Base-by-base conservation (phyloP, 2,888 invertebrate genomes). In the Hydropsyche betteni region DNA sequence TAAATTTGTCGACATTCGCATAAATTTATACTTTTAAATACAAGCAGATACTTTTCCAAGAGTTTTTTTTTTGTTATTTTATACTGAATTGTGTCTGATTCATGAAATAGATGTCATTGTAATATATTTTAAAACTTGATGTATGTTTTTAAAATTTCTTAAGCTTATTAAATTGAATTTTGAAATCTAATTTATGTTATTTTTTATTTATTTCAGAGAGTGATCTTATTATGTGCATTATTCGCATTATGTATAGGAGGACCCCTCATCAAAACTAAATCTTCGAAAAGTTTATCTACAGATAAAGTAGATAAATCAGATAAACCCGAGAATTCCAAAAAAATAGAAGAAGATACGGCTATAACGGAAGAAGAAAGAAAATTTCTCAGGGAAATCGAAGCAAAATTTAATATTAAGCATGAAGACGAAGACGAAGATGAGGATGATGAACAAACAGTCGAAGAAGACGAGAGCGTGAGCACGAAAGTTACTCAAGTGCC, bases 351-450 rank as follows among this genome's bases (percentile, higher is more conserved):
- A 81, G 82, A 82, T 12, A 85, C 82, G 16, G 85, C 82, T 5
- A 79, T 88, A 50, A 86, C 87, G 52, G 83, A 83, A 14, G 86
- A 87, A 74, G 88, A 88, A 81, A 84, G 82, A 80, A 83, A 84
- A 75, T 88, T 88, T 80, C 79, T 88, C 64, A 84, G 85, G 81
- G 87, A 87, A 68, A 86, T 88, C 3, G 88, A 88, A 83, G 83
- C 83, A 24, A 88, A 87, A 79, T 88, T 85, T 80, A 87, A 86
- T 1, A 83, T 88, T 0, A 86, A 86, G 80, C 80, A 83, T 38
- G 85, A 80, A 72, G 79, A 80, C 61, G 75, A 74, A 34, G 76
- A 80, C 10, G 70, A 55, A 53, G 77, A 78, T 64, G 78, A 80
- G 61, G 80, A 80, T 50, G 74, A 77, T 53, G 76, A 75, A 68